phyloP scores from a whole-genome alignment of 2,797 vertebrate species.

The Mionectes olivaceus region DNA sequence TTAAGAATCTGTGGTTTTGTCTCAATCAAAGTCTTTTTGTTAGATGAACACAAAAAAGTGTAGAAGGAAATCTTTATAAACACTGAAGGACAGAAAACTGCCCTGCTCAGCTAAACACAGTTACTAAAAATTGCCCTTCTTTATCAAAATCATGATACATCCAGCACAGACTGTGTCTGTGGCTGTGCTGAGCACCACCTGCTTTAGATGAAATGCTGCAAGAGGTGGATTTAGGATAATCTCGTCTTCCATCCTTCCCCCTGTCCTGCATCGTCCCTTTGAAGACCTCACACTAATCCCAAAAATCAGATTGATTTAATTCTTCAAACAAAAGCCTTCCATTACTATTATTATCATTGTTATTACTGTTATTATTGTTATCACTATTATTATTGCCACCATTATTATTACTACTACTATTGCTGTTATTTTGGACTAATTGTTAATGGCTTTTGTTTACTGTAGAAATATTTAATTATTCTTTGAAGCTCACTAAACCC shows the following conservation, averaged over 20 bases:
- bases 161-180: neutral
- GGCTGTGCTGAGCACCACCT: neutral
- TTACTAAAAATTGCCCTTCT: neutral
- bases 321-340: neutral
- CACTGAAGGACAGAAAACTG: neutral
- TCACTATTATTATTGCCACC: neutral
- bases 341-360: neutral
- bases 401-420: neutral
- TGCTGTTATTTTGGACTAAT: neutral
- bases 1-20: neutral
- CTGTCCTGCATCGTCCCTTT: neutral
- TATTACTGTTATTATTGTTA: neutral
- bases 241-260: neutral
- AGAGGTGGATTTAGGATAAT: neutral
- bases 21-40: conserved; percentile 7
- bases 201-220: neutral
- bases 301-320: conserved; percentile 25
- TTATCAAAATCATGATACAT: neutral
- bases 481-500: neutral
- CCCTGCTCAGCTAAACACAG: neutral
- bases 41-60: neutral
- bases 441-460: neutral
- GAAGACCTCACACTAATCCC: neutral
- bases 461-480: neutral
- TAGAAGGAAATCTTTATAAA: neutral